Evolutionary conservation across 1,140 invertebrate species (phyloP), one percentile per base, ranked within the genome.

Genomic region (Drosophila kanapiae): DNA sequence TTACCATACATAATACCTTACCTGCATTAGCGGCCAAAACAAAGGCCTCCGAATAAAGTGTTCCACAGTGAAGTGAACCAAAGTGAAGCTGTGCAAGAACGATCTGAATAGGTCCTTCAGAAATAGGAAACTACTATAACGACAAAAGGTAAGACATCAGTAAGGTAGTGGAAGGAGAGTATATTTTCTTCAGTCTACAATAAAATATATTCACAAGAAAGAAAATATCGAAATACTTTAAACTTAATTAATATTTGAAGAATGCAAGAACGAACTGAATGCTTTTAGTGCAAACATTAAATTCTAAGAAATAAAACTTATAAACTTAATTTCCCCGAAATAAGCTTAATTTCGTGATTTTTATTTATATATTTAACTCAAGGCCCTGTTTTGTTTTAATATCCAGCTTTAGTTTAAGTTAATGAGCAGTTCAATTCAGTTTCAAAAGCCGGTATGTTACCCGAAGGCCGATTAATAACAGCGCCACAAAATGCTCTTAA

Each of bases 11-110:
- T 23, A 23, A 23, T 23, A 62, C 42, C 27, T 18, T 47, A 60
- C 60, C 60, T 43, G 54, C 29, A 71, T 40, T 40, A 49, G 31
- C 71, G 62, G 61, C 45, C 58, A 18, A 42, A 49, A 40, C 48
- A 74, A 57, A 33, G 27, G 51, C 37, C 60, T 58, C 37, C 8
- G 69, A 84, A 72, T 71, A 42, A 85, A 77, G 71, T 80, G 40
- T 45, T 48, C 23, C 27, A 13, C 4, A 56, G 48, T 56, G n/a
- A 60, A 71, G 18, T 64, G 54, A 71, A 45, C 35, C 23, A 18
- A 60, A 51, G 59, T 47, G 57, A 70, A 68, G 42, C 48, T 35
- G 40, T 37, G 13, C 27, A 57, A 11, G 40, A 9, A 42, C 53
- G n/a, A 6, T 38, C n/a, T 64, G 27, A 37, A 42, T 23, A 47